Percentiles rank a stretch among this genome's conserved stretches.
Conservation (phyloP, 2,888 invertebrate species). For the Bursaphelenchus okinawaensis region DNA sequence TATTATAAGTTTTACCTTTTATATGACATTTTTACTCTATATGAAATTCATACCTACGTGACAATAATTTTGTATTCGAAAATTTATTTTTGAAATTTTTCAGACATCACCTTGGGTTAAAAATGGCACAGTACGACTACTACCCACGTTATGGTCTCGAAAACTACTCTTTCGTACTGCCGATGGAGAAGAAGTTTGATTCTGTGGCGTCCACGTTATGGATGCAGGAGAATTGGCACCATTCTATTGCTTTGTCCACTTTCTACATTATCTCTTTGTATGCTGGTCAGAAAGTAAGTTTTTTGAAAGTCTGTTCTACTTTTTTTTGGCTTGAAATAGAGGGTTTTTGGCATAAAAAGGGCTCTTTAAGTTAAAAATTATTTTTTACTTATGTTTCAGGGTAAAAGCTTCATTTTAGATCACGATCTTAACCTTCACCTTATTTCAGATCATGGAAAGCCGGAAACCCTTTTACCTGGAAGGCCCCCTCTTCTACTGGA, state of each 20-base stretch:
- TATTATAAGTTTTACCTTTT: no score
- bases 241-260: constrained; percentile 64
- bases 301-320: background rate
- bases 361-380: background rate
- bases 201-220: constrained; percentile 73
- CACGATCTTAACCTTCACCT: background rate
- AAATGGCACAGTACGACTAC: constrained; percentile 53
- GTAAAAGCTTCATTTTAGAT: background rate
- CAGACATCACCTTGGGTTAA: background rate
- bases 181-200: constrained; percentile 88
- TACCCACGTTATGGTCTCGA: constrained; percentile 51
- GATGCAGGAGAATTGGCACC: constrained; percentile 84
- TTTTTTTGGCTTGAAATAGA: background rate
- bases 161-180: constrained; percentile 87
- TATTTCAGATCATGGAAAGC: constrained; percentile 72
- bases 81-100: no score
- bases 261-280: constrained; percentile 89
- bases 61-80: no score
- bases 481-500: constrained; percentile 83
- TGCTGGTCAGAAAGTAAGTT: constrained; percentile 72
- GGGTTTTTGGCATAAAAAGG: background rate
- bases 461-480: constrained; percentile 83
- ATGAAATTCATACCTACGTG: no score
- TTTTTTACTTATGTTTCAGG: background rate
- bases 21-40: no score